phyloP scores from a whole-genome alignment of 2,797 vertebrate species.

The Morelia viridis region DNA sequence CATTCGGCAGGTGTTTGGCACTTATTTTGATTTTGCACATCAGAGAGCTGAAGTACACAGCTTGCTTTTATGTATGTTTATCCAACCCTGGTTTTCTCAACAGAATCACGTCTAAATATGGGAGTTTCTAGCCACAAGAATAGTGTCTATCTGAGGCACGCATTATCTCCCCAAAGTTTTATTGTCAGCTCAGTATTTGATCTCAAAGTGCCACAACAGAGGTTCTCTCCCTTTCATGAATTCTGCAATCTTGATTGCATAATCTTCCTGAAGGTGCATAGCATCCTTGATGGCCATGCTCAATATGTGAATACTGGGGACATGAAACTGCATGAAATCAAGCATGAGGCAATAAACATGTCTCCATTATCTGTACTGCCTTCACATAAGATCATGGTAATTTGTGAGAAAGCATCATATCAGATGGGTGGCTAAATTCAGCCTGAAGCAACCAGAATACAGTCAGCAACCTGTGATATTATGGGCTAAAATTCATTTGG shows the following conservation, averaged over 20 bases:
- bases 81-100: not conserved
- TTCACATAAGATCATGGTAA: not conserved
- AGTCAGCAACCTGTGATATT: not conserved
- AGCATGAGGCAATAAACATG: not conserved
- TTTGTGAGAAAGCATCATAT: not conserved
- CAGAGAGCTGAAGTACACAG: not conserved
- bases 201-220: not conserved
- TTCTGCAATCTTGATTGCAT: not conserved
- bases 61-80: not conserved
- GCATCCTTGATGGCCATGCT: not conserved
- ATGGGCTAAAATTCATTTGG: not conserved
- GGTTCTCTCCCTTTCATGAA: not conserved
- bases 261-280: not conserved
- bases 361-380: not conserved
- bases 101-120: not conserved
- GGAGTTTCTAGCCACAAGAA: not conserved
- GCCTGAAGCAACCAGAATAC: not conserved
- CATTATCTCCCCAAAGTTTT: not conserved
- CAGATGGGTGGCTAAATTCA: not conserved
- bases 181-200: not conserved
- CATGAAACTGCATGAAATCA: not conserved
- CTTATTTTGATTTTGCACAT: not conserved
- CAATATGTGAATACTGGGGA: not conserved
- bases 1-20: not conserved
- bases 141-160: not conserved